phyloP scores from a whole-genome alignment of 2,888 invertebrate genomes.

The Phaonia tiefii region DNA sequence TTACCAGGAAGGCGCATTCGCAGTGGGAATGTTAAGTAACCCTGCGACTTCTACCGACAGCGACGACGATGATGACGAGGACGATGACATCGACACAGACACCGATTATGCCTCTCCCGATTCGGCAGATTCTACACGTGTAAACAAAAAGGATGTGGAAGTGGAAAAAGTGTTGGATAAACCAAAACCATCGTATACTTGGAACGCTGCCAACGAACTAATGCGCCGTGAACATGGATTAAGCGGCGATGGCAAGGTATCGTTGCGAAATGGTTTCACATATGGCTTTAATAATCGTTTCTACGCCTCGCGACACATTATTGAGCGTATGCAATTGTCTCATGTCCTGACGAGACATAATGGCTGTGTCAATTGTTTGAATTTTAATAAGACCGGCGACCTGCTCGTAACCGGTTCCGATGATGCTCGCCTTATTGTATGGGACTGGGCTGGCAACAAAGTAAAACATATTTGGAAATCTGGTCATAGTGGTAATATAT shows the following conservation, averaged over 20 bases:
- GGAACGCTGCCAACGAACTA: conserved; percentile 73
- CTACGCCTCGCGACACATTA: conserved; percentile 90
- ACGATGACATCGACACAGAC: conserved; percentile 58
- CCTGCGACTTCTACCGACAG: conserved; percentile 28
- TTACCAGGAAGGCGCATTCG: conserved; percentile 34
- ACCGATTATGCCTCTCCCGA: conserved; percentile 52
- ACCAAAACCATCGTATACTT: conserved; percentile 75
- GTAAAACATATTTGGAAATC: conserved; percentile 86
- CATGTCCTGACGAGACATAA: conserved; percentile 89
- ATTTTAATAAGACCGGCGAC: conserved; percentile 88
- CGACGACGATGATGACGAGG: conserved; percentile 38
- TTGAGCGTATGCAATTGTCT: conserved; percentile 90
- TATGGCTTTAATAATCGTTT: conserved; percentile 85
- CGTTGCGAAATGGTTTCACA: conserved; percentile 67
- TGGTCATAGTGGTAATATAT: conserved; percentile 93
- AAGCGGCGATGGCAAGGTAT: conserved; percentile 62
- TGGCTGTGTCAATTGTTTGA: conserved; percentile 95
- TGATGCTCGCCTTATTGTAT: conserved; percentile 91
- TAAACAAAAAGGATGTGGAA: conserved; percentile 61
- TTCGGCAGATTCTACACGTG: conserved; percentile 46
- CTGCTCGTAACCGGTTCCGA: conserved; percentile 94
- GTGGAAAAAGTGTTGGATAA: conserved; percentile 71
- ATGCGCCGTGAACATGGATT: conserved; percentile 77
- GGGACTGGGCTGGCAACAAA: conserved; percentile 93
- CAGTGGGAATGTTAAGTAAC: no score